Percentiles rank a stretch among this genome's conserved stretches.
Evolutionary conservation across 2,113 vertebrate species (phyloP).

Genomic region (Burhinus bistriatus): DNA sequence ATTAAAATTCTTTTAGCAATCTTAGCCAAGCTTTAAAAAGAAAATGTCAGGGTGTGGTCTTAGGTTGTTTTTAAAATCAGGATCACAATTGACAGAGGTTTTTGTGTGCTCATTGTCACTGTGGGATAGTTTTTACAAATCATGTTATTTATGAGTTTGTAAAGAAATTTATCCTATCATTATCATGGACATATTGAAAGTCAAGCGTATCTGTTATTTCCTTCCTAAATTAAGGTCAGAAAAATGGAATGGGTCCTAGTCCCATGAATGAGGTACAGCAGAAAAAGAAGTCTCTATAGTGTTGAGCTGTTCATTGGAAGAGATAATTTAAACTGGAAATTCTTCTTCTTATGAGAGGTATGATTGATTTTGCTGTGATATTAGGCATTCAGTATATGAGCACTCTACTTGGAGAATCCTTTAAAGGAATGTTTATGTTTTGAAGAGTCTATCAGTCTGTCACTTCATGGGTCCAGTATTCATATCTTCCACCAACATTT

Average conservation of each 20-base stretch:
- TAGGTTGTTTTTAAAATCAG: not conserved
- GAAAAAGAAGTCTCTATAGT: not conserved
- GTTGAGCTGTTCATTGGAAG: not conserved
- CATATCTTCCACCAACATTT: not conserved
- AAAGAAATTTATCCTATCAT: not conserved
- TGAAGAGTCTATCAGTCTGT: not conserved
- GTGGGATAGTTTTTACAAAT: not conserved
- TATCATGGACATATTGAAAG: not conserved
- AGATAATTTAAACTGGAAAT: not conserved
- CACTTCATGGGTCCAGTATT: not conserved
- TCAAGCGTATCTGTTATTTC: not conserved
- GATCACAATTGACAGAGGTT: not conserved
- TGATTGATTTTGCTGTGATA: not conserved
- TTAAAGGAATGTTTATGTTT: not conserved
- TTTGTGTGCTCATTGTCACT: not conserved
- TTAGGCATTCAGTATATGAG: not conserved
- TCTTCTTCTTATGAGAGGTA: not conserved
- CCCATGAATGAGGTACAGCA: not conserved
- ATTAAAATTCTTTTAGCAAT: not conserved
- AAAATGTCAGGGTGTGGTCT: not conserved
- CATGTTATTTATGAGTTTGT: not conserved
- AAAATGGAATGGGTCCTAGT: not conserved
- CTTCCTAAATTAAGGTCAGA: not conserved
- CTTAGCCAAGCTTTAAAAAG: not conserved
- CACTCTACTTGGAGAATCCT: not conserved